A percentile compares a stretch with the other conserved stretches of the same genome.
Conservation (phyloP, 2,888 invertebrate genomes). For the Elegia similella region DNA sequence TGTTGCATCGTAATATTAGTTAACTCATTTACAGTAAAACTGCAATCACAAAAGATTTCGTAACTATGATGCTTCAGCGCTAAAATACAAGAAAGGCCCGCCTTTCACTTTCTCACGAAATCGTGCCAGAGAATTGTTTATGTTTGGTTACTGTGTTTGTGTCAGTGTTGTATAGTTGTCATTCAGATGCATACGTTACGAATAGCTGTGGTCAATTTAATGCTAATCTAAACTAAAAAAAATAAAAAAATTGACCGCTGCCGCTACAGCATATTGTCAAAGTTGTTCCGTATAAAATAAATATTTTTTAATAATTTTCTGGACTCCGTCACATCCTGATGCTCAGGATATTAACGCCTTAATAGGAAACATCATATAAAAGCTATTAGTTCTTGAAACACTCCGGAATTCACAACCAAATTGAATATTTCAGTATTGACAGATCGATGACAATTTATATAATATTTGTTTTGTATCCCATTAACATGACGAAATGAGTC, state of each 20-base stretch:
- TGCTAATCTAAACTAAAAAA: not conserved
- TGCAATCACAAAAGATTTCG: constrained; percentile 7
- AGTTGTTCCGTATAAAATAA: too few relatives aligned
- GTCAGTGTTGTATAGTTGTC: not conserved
- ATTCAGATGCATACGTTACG: not conserved
- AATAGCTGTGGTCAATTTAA: not conserved
- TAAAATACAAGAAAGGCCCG: not conserved
- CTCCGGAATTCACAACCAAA: too few relatives aligned
- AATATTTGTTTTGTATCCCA: too few relatives aligned
- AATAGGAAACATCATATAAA: too few relatives aligned
- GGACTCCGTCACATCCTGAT: too few relatives aligned
- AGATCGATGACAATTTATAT: too few relatives aligned
- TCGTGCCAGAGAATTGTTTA: not conserved
- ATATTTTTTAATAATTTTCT: too few relatives aligned
- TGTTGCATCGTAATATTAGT: not conserved
- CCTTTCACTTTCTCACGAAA: not conserved
- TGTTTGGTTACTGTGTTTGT: not conserved
- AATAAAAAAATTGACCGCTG: not conserved
- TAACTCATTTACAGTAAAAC: not conserved
- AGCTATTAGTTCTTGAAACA: too few relatives aligned
- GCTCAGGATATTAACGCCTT: too few relatives aligned
- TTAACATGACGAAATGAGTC: too few relatives aligned
- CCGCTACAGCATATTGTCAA: too few relatives aligned
- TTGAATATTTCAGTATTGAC: too few relatives aligned
- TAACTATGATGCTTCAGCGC: not conserved